Base-by-base conservation (phyloP, 2,113 vertebrate species). In the Capreolus pygargus region DNA sequence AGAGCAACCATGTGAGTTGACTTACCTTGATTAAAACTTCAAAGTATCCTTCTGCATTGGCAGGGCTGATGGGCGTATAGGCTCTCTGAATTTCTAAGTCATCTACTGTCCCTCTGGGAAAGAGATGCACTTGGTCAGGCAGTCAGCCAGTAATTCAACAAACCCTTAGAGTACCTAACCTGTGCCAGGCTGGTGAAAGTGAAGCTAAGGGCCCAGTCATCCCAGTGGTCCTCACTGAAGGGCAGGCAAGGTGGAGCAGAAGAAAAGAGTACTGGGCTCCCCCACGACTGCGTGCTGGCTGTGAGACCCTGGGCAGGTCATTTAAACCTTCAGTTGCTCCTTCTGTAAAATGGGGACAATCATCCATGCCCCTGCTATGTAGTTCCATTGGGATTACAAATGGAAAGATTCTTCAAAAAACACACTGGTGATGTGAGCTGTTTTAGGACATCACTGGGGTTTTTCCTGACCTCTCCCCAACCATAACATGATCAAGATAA, bases 21-120 rank as follows among this genome's bases (percentile, higher is more conserved):
- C 98, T 98, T 98, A 99, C 99, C 99, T 99, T 99, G 95, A 99
- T 98, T 70, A 99, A 98, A 98, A 99, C 98, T 83, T 99, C 99
- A 97, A 99, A 99, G 98, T 99, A 99, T 14, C 99, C 99, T 98
- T 98, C 94, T 11, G 99, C 94, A 47, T 98, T 98, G 89, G 97
- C 87, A 15, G 98, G 98, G 96, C 98, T 99, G 96, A 99, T 98
- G 0, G 99, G 99, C 10, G 99, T 99, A 19, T 99, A 99, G 58
- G 99, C 99, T 98, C 99, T 98, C 95, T 99, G 99, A 94, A 99
- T 86, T 89, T 99, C 99, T 98, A 99, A 97, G 96, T 98, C 99
- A 87, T 98, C 97, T 55, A 99, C 98, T 78, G 79, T 43, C 76
- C 99, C 99, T 96, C 99, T 99, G 97, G 94, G 97, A 89, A 98